Base-by-base conservation (phyloP, 2,113 vertebrate genomes). In the Perognathus longimembris region DNA sequence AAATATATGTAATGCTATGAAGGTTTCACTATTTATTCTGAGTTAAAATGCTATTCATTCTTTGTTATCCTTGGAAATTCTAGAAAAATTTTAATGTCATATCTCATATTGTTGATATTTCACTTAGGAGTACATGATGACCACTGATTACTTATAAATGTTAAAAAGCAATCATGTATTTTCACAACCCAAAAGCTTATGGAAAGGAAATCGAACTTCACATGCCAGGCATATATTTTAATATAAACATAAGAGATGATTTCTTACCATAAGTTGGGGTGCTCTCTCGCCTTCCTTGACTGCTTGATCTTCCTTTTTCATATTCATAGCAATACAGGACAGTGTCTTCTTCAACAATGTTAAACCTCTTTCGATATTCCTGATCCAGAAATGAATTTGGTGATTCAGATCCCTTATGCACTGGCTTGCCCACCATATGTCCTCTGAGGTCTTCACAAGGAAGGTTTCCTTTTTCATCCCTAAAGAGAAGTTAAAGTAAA, bases 321-420 rank as follows among this genome's bases (percentile, higher is more conserved):
- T 99, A 99, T 96, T 99, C 99, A 76, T 99, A 99, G 98, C 99
- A 99, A 97, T 99, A 99, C 5, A 99, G 97, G 92, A 99, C 98
- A 9, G 99, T 98, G 97, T 99, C 99, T 98, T 99, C 99, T 97
- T 99, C 99, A 79, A 99, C 98, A 93, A 99, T 97, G 34, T 99
- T 99, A 94, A 99, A 99, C 28, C 98, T 98, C 84, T 98, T 99
- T 92, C 98, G 98, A 96, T 99, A 99, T 89, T 99, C 99, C 97
- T 99, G 99, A 96, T 99, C 99, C 98, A 99, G 98, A 98, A 99
- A 99, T 40, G 99, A 99, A 98, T 99, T 99, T 50, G 99, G 99
- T 70, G 99, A 99, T 96, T 99, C 99, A 3, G 99, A 99, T 94
- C 99, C 99, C 96, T 99, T 99, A 77, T 99, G 98, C 61, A 98